Percentiles rank a stretch among this genome's conserved stretches.
phyloP scores from a whole-genome alignment of 2,113 vertebrate genomes.

The Dascyllus trimaculatus region DNA sequence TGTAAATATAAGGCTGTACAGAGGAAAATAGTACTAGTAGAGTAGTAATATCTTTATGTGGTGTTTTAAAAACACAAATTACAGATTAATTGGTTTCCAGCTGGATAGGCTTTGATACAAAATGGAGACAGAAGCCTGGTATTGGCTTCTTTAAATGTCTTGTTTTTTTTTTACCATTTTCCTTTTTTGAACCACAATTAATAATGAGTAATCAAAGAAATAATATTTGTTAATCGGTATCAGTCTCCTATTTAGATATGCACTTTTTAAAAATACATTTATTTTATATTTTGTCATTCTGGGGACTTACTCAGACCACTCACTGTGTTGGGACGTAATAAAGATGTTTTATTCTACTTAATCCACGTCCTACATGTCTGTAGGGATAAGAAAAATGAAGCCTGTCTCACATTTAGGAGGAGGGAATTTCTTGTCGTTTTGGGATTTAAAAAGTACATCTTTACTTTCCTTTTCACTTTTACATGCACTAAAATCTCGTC shows the following conservation, averaged over 20 bases:
- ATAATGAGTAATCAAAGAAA: neutral
- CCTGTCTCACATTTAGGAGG: neutral
- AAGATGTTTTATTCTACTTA: conserved; percentile 25
- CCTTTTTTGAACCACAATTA: too few species aligned
- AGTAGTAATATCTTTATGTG: too few species aligned
- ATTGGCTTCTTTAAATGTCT: neutral
- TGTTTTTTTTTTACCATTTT: neutral
- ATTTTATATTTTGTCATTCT: conserved; percentile 18
- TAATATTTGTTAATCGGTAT: neutral
- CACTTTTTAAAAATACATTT: neutral
- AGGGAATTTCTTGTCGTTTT: conserved; percentile 1
- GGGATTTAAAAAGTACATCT: conserved; percentile 22
- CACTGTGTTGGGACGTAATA: conserved; percentile 19
- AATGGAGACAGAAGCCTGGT: neutral
- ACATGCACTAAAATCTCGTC: too few species aligned
- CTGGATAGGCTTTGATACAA: neutral
- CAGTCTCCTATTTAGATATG: neutral
- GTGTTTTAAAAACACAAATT: too few species aligned
- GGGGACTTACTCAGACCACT: conserved; percentile 36
- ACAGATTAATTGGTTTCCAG: too few species aligned
- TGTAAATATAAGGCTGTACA: neutral
- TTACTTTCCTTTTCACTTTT: too few species aligned
- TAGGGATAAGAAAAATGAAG: conserved; percentile 28
- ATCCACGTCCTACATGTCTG: conserved; percentile 34
- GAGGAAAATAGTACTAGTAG: too few species aligned